phyloP scores from a whole-genome alignment of 2,888 invertebrate genomes.

The Spialia ferax region DNA sequence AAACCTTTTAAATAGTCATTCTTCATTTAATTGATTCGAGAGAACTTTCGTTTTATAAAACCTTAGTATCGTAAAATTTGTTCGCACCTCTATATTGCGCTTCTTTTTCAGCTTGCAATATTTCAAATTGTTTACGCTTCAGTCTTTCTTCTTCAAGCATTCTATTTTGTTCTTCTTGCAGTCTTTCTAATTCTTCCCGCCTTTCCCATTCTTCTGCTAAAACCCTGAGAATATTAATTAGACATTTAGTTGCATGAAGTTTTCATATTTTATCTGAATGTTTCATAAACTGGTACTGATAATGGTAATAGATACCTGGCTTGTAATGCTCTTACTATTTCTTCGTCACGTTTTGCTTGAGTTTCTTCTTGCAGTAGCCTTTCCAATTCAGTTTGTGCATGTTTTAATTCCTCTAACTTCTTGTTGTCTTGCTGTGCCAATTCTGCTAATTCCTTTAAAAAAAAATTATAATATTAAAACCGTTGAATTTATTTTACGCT shows the following conservation, averaged over 20 bases:
- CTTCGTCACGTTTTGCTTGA: constrained; percentile 94
- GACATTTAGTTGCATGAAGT: not conserved
- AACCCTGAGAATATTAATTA: constrained; percentile 73
- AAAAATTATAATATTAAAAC: not conserved
- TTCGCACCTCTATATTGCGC: constrained; percentile 88
- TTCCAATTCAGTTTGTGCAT: constrained; percentile 90
- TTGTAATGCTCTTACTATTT: constrained; percentile 91
- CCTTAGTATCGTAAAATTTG: not conserved
- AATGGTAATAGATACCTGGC: too few relatives aligned
- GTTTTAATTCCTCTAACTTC: constrained; percentile 91
- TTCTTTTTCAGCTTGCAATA: constrained; percentile 90
- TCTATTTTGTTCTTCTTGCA: constrained; percentile 92
- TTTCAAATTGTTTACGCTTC: constrained; percentile 92
- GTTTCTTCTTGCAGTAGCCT: constrained; percentile 92
- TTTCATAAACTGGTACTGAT: not conserved
- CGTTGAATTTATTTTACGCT: too few relatives aligned
- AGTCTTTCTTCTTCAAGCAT: constrained; percentile 91
- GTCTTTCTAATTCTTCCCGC: constrained; percentile 91
- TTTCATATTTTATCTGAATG: not conserved
- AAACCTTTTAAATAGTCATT: too few relatives aligned
- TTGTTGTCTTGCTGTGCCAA: constrained; percentile 91
- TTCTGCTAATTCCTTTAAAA: constrained; percentile 87
- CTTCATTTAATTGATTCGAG: too few relatives aligned
- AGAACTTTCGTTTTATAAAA: not conserved
- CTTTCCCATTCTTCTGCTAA: constrained; percentile 95